Evolutionary conservation across 2,113 vertebrate species (phyloP).

Genomic region (Rutilus rutilus): DNA sequence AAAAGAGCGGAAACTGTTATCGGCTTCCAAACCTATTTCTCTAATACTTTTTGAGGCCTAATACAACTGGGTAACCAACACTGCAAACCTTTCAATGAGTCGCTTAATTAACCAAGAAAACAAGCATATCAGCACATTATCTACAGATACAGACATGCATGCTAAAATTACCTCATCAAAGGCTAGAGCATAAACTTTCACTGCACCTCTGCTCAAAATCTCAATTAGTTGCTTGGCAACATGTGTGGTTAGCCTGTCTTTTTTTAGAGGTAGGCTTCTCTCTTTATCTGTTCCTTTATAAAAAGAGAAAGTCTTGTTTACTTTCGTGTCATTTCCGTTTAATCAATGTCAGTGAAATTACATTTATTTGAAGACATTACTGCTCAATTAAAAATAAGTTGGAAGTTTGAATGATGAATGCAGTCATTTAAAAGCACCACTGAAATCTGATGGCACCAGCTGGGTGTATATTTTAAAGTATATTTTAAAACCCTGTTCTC

Average conservation of each 20-base stretch:
- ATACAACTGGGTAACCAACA: too few species aligned
- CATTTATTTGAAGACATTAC: background rate
- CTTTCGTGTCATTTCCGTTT: conserved; percentile 11
- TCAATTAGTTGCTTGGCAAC: conserved; percentile 47
- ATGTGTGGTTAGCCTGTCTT: background rate
- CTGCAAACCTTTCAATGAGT: background rate
- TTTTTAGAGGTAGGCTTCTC: conserved; percentile 2
- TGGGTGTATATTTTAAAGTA: background rate
- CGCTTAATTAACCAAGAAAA: background rate
- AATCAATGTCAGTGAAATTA: background rate
- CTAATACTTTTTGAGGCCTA: too few species aligned
- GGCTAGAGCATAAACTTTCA: background rate
- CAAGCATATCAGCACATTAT: background rate
- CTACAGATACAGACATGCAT: background rate
- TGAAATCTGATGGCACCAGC: background rate
- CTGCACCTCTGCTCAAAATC: background rate
- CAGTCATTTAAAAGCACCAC: background rate
- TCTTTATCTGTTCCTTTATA: conserved; percentile 15
- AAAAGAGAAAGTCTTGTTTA: conserved; percentile 20
- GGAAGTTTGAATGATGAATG: background rate
- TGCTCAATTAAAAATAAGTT: background rate
- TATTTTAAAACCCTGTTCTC: background rate
- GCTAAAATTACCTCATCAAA: conserved; percentile 23
- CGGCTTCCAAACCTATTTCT: too few species aligned
- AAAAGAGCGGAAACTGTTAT: too few species aligned